phyloP scores from a whole-genome alignment of 1,140 invertebrate species.

The Eueides isabella region DNA sequence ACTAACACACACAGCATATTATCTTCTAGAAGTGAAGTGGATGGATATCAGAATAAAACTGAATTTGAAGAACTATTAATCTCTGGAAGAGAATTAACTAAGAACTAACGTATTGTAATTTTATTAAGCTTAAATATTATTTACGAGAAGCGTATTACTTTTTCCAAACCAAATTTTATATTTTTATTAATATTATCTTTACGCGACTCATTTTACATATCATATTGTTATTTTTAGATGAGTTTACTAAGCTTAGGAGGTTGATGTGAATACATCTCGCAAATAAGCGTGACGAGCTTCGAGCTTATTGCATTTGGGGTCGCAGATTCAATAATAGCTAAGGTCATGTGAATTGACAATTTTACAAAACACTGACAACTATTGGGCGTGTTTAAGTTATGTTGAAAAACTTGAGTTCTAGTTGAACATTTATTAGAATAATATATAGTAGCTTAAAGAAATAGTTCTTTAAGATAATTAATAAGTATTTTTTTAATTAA shows the following conservation, averaged over 20 bases:
- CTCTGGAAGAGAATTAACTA: too few species aligned
- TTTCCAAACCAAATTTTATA: too few species aligned
- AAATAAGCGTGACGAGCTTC: background rate
- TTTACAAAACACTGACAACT: background rate
- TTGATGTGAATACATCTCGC: background rate
- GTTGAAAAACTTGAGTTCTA: background rate
- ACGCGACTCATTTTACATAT: background rate
- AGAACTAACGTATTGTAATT: too few species aligned
- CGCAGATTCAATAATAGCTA: background rate
- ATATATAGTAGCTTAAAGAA: background rate
- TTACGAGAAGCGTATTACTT: too few species aligned
- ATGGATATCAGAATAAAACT: background rate
- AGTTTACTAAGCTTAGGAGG: background rate
- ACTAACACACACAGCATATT: background rate
- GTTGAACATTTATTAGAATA: too few species aligned
- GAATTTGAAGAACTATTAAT: too few species aligned
- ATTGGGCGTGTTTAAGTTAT: background rate
- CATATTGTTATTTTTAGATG: background rate
- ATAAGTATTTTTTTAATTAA: background rate
- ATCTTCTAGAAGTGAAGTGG: constrained; percentile 5
- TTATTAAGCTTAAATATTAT: too few species aligned
- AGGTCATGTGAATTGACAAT: background rate
- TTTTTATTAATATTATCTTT: too few species aligned
- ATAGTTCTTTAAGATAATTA: background rate
- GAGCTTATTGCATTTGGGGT: background rate